Percentiles rank a stretch among this genome's conserved stretches.
Conservation (phyloP, 2,113 vertebrate genomes). For the Recurvirostra avosetta region DNA sequence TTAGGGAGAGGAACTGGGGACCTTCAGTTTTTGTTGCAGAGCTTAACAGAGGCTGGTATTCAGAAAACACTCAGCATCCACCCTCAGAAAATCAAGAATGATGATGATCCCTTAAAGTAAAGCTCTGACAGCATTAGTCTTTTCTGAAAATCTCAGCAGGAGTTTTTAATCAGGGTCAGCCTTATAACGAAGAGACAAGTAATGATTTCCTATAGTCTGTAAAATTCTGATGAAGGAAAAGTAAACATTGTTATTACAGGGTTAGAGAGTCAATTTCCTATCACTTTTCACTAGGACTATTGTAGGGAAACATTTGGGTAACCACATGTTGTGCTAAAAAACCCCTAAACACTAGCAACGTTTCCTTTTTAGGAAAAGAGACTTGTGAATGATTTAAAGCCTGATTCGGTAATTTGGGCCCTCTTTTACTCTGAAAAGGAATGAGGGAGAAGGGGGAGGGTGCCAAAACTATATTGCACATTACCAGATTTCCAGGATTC, state of each 20-base stretch:
- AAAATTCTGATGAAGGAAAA: conserved; percentile 42
- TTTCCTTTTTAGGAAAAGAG: conserved; percentile 51
- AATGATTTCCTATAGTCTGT: conserved; percentile 45
- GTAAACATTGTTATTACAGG: conserved; percentile 42
- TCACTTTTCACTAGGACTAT: conserved; percentile 47
- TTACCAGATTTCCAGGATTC: conserved; percentile 55
- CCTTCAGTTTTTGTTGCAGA: background rate
- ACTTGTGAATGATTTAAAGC: conserved; percentile 48
- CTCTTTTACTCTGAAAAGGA: background rate
- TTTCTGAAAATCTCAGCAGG: conserved; percentile 15
- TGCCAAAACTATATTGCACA: background rate
- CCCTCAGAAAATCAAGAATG: background rate
- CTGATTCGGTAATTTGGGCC: conserved; percentile 6
- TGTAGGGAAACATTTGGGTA: conserved; percentile 33
- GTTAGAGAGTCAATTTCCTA: conserved; percentile 57
- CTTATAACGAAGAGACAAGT: background rate
- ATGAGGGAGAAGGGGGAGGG: background rate
- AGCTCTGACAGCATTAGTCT: background rate
- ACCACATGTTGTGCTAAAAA: conserved; percentile 48
- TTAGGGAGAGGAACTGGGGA: background rate
- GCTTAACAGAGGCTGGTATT: background rate
- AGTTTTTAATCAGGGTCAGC: conserved; percentile 37
- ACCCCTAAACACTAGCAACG: background rate
- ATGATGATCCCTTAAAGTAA: background rate
- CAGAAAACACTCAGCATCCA: background rate